Conservation (phyloP, 2,113 vertebrate species). For the Lycaon pictus region DNA sequence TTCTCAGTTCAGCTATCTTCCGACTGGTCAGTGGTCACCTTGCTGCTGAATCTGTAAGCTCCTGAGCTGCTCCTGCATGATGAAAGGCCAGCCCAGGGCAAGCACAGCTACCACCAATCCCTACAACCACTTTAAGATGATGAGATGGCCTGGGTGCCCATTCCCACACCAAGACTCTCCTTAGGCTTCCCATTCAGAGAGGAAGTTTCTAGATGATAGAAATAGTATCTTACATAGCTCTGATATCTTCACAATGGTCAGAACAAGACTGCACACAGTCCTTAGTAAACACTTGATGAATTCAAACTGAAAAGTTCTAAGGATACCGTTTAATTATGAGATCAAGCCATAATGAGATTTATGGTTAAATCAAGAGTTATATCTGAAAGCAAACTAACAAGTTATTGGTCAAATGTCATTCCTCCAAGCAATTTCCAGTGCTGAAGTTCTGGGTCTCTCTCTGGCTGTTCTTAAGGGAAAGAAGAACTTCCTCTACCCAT, state of each 20-base stretch:
- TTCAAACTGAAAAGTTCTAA: not conserved
- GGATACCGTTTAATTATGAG: not conserved
- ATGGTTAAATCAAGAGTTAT: not conserved
- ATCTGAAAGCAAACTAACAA: not conserved
- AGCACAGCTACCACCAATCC: not conserved
- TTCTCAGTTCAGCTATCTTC: not conserved
- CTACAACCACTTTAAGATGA: not conserved
- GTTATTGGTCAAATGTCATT: not conserved
- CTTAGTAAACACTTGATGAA: not conserved
- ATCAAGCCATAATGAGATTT: not conserved
- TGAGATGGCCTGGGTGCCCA: rapidly evolving
- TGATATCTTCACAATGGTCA: not conserved
- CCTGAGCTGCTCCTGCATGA: not conserved
- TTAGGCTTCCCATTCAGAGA: not conserved
- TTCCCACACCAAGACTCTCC: not conserved
- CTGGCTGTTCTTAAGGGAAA: not conserved
- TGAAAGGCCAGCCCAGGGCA: not conserved
- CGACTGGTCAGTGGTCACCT: not conserved
- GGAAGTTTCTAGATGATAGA: not conserved
- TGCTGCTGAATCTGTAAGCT: not conserved
- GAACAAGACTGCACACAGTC: not conserved
- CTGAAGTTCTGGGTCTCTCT: not conserved
- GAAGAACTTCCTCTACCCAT: not conserved
- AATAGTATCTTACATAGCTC: not conserved
- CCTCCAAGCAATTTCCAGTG: not conserved